Conservation (phyloP, 2,113 vertebrate genomes). For the Coregonus clupeaformis region DNA sequence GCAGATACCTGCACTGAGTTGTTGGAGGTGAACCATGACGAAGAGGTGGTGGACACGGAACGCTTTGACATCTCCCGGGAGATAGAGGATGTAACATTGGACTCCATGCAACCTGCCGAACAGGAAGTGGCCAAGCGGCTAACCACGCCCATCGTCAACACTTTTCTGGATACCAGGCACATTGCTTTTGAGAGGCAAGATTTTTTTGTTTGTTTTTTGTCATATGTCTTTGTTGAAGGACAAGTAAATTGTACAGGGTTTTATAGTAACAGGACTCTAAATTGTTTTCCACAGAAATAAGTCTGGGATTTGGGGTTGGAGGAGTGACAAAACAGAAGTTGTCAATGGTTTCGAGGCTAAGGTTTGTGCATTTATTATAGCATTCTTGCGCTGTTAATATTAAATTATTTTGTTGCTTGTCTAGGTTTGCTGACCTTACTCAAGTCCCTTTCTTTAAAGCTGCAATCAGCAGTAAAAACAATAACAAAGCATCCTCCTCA, state of each 20-base stretch:
- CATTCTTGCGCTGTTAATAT: not conserved
- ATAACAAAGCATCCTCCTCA: no score
- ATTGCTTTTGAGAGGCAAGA: constrained; percentile 92
- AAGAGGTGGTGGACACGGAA: constrained; percentile 88
- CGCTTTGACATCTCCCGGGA: constrained; percentile 93
- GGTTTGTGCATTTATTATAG: constrained; percentile 68
- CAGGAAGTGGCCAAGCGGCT: constrained; percentile 91
- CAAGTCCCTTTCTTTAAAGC: not conserved
- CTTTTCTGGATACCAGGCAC: constrained; percentile 90
- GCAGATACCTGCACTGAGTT: constrained; percentile 89
- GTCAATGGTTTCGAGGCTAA: constrained; percentile 95
- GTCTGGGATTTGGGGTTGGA: constrained; percentile 97
- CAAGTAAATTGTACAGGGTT: not conserved
- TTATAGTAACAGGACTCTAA: not conserved
- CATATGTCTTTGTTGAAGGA: not conserved
- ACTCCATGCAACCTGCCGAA: constrained; percentile 89
- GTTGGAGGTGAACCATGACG: constrained; percentile 95
- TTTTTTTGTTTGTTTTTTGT: no score
- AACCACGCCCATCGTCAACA: constrained; percentile 90
- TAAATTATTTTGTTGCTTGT: not conserved
- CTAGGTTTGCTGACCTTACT: not conserved
- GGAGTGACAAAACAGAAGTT: constrained; percentile 87
- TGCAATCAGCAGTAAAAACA: no score
- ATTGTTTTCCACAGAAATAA: constrained; percentile 78
- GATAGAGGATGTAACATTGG: constrained; percentile 87